phyloP scores from a whole-genome alignment of 2,113 vertebrate genomes.

The Bothrops jararaca region DNA sequence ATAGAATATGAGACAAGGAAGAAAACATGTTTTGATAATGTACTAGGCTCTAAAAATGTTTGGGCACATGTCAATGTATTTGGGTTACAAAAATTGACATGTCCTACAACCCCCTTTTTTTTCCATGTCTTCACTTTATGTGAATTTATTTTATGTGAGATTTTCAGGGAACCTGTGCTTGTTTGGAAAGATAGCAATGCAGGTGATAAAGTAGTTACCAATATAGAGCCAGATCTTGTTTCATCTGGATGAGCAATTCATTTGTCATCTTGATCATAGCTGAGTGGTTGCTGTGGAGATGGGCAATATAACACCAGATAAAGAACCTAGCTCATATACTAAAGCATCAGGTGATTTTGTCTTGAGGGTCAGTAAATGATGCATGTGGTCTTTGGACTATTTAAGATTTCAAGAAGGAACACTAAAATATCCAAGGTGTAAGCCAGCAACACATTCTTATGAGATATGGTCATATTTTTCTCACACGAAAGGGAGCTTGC shows the following conservation, averaged over 20 bases:
- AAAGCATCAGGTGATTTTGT: background rate
- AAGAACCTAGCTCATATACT: background rate
- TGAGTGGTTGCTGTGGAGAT: constrained; percentile 9
- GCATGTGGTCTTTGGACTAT: background rate
- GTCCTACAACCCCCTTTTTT: background rate
- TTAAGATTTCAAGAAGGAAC: background rate
- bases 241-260: background rate
- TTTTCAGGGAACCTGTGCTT: background rate
- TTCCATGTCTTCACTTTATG: background rate
- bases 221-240: background rate
- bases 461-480: background rate
- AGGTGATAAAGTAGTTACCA: background rate
- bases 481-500: background rate
- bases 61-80: background rate
- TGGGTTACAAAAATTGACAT: background rate
- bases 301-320: background rate
- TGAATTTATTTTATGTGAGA: background rate
- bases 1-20: background rate
- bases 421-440: background rate
- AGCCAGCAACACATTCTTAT: background rate
- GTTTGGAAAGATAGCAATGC: background rate
- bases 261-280: background rate
- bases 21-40: background rate
- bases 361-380: background rate
- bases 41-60: background rate